Percentiles rank a stretch among this genome's conserved stretches.
Evolutionary conservation across 2,888 invertebrate genomes (phyloP).

Genomic region (Drepanosiphum platanoidis): DNA sequence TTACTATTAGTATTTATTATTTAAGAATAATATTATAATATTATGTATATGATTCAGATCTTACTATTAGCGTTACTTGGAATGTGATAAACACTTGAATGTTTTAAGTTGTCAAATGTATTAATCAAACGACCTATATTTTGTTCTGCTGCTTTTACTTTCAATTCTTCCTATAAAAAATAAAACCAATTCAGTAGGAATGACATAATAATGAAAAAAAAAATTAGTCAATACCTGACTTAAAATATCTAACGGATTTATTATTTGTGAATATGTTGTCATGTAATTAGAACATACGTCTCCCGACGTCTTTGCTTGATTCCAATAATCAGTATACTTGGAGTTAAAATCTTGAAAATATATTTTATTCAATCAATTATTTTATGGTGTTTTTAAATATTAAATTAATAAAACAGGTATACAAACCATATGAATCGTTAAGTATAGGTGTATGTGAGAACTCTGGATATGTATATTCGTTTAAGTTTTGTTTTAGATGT

Average conservation of each 20-base stretch:
- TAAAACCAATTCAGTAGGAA: neutral
- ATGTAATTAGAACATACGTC: constrained; percentile 1
- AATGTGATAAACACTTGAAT: neutral
- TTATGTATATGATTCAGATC: neutral
- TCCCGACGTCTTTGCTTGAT: neutral
- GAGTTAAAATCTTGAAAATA: constrained; percentile 19
- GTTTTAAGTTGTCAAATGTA: constrained; percentile 9
- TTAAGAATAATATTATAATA: neutral
- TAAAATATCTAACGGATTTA: constrained; percentile 28
- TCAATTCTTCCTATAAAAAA: constrained; percentile 40
- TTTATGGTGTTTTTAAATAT: neutral
- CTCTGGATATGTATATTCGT: constrained; percentile 18
- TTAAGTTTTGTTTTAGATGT: neutral
- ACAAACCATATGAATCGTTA: constrained; percentile 38
- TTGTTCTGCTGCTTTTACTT: constrained; percentile 44
- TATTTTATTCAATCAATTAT: neutral
- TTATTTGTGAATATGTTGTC: neutral
- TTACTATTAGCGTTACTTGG: constrained; percentile 25
- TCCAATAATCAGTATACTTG: constrained; percentile 36
- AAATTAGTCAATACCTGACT: constrained; percentile 16
- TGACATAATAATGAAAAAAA: neutral
- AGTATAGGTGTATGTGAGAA: constrained; percentile 7
- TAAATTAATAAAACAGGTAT: neutral
- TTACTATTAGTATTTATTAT: neutral
- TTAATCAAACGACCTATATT: constrained; percentile 44